A percentile compares a stretch with the other conserved stretches of the same genome.
These are phyloP conservation scores for Tachina grossa DNA, from an alignment of 2,888 invertebrate species.

Conservation along the genomic window DNA sequence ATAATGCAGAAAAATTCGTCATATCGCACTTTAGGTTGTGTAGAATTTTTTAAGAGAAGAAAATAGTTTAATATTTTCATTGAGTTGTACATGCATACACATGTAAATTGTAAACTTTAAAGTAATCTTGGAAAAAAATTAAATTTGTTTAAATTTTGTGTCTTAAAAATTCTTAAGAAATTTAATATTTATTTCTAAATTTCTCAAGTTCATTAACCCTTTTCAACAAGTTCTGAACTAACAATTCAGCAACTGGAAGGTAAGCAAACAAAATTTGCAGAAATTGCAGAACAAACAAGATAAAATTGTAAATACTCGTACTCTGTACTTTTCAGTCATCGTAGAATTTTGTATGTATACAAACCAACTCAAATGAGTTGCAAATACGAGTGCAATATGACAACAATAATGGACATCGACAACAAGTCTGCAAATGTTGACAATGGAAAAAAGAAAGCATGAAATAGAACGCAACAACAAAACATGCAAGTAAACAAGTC, in stretches of 20 bases:
- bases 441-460: conserved; percentile 6
- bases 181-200: not conserved
- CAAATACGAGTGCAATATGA: conserved; percentile 32
- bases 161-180: no score
- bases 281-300: conserved; percentile 15
- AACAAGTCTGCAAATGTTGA: conserved; percentile 55
- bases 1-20: no score
- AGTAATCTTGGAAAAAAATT: no score
- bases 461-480: not conserved
- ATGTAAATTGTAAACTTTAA: no score
- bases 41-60: no score
- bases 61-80: no score
- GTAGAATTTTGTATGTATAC: conserved; percentile 10
- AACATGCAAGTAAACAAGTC: not conserved
- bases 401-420: conserved; percentile 41
- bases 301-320: conserved; percentile 43
- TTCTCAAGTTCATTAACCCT: conserved; percentile 50
- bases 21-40: no score
- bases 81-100: no score
- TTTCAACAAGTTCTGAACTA: conserved; percentile 22
- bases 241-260: conserved; percentile 4
- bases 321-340: conserved; percentile 10
- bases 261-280: conserved; percentile 10
- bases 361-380: conserved; percentile 57
- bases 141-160: no score